Evolutionary conservation across 2,113 vertebrate species (phyloP).

Genomic region (Ammodytes marinus): DNA sequence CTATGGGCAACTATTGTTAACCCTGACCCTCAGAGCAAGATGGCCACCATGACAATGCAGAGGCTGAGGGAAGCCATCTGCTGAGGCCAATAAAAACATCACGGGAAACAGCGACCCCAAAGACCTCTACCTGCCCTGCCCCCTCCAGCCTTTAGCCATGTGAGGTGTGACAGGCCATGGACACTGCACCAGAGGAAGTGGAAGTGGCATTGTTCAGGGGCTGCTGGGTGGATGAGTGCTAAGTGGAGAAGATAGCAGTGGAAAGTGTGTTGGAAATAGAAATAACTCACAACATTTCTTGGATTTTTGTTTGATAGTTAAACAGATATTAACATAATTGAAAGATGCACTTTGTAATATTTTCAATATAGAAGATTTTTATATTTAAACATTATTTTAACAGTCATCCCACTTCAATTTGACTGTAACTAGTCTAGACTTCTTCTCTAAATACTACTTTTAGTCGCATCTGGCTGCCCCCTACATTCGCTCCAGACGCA

Average conservation of each 20-base stretch:
- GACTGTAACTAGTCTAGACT: no score
- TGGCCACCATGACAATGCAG: slow-evolving; percentile 69
- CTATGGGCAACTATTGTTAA: slow-evolving; percentile 75
- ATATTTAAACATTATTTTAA: no score
- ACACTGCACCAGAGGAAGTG: slow-evolving; percentile 44
- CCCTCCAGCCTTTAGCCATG: slow-evolving; percentile 42
- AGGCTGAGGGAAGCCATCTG: slow-evolving; percentile 83
- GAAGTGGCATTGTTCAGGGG: slow-evolving; percentile 45
- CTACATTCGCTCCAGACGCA: no score
- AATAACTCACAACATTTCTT: neutral
- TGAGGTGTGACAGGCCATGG: slow-evolving; percentile 63
- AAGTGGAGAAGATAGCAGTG: neutral
- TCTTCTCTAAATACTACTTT: no score
- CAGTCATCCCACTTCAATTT: no score
- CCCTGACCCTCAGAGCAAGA: slow-evolving; percentile 71
- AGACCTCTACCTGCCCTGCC: slow-evolving; percentile 68
- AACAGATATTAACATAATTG: neutral
- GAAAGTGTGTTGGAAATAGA: neutral
- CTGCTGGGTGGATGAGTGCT: slow-evolving; percentile 20
- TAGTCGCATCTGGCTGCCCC: no score
- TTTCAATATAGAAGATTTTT: no score
- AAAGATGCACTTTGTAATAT: no score
- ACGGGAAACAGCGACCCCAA: slow-evolving; percentile 60
- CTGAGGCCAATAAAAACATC: slow-evolving; percentile 83
- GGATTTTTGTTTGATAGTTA: neutral